Base-by-base conservation (phyloP, 1,140 invertebrate species). In the Pachypsylla venusta region DNA sequence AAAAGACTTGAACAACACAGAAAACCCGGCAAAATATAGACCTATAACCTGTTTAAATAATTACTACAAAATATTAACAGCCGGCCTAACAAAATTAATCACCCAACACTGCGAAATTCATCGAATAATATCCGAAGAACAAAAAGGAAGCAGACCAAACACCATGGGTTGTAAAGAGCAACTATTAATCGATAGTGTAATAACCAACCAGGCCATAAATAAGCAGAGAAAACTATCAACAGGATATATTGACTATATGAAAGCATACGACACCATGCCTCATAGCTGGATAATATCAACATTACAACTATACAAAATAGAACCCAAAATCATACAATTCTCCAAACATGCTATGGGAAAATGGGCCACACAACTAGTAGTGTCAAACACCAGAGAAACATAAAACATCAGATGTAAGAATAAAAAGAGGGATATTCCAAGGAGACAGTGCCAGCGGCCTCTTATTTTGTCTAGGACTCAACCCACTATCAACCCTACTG, bases 401-500 rank as follows among this genome's bases (percentile, higher is more conserved):
- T 7, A 35, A 35, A 35, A n/a, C n/a, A 35, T 10, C 7, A 7
- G n/a, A 7, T n/a, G 30, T 10, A 35, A 35, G 7, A 7, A 35
- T 35, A n/a, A 35, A 35, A 35, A 35, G 7, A 35, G 30, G 30
- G 7, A 35, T 35, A 10, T 35, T 10, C 30, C 30, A 53, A 53
- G 48, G 48, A 16, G 48, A 53, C 20, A 16, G n/a, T 10, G 5
- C 20, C 5, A 53, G 48, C 20, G 10, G 14, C n/a, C 48, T 53
- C 5, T 16, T 53, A 10, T 53, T 53, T 20, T 53, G 48, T 20
- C 5, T 22, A 16, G 12, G n/a, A 5, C 5, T 53, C 5, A 53
- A 53, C 20, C 48, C 48, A 22, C 48, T 53, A 53, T 53, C 48
- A 22, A 53, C 48, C 5, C 14, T 53, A 22, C 48, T 53, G 12